A percentile compares a stretch with the other conserved stretches of the same genome.
Evolutionary conservation across 2,113 vertebrate genomes (phyloP).

Genomic region (Myotis lucifugus): DNA sequence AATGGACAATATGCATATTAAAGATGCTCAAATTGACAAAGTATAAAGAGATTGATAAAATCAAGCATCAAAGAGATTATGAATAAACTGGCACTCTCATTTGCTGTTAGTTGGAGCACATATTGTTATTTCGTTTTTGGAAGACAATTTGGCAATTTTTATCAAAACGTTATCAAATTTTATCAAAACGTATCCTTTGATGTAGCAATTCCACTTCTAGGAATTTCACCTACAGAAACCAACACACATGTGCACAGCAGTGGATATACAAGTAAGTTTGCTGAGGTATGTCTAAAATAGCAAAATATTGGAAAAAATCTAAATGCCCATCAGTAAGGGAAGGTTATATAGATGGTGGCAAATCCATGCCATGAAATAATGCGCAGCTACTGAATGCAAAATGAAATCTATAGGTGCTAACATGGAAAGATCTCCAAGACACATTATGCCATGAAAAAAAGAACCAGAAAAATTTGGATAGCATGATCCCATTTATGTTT

Average conservation of each 20-base stretch:
- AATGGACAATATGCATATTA: neutral
- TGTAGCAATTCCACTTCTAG: neutral
- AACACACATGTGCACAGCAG: neutral
- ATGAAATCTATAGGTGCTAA: neutral
- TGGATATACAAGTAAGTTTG: neutral
- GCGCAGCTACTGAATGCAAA: neutral
- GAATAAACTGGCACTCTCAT: slow-evolving; percentile 18
- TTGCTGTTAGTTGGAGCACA: slow-evolving; percentile 11
- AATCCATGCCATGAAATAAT: neutral
- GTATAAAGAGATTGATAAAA: neutral
- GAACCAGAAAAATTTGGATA: neutral
- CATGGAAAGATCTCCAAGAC: neutral
- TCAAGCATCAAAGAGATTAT: neutral
- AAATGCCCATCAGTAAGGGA: neutral
- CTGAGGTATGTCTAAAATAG: neutral
- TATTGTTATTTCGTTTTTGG: slow-evolving; percentile 20
- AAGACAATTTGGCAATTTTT: slow-evolving; percentile 48
- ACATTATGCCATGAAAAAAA: slow-evolving; percentile 18
- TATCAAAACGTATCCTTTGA: slow-evolving; percentile 28
- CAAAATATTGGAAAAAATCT: neutral
- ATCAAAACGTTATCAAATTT: slow-evolving; percentile 40
- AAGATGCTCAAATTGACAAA: neutral
- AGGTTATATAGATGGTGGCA: neutral
- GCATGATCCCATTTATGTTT: neutral
- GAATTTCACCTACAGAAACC: slow-evolving; percentile 1